These are phyloP conservation scores for Drosophila greeni DNA, from an alignment of 2,888 invertebrate species.

Conservation along the genomic window DNA sequence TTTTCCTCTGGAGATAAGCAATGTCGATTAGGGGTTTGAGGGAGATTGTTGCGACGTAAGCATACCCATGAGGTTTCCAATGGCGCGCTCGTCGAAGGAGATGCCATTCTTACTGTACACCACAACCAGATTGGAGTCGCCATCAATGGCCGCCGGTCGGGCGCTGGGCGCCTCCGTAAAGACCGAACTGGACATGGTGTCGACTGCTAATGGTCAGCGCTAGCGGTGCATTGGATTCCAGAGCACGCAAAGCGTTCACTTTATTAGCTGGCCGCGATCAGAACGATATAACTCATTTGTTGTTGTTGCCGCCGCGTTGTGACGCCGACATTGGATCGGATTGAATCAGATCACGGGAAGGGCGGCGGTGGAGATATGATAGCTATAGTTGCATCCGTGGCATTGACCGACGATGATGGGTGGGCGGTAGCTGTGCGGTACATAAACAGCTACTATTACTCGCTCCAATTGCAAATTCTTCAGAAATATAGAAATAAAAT, in stretches of 20 bases:
- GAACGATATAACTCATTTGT: slow-evolving; percentile 43
- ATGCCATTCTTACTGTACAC: slow-evolving; percentile 93
- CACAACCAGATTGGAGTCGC: slow-evolving; percentile 82
- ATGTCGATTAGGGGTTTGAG: not conserved
- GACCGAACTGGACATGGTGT: slow-evolving; percentile 77
- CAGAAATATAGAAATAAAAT: slow-evolving; percentile 58
- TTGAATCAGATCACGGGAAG: slow-evolving; percentile 15
- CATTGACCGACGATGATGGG: slow-evolving; percentile 1
- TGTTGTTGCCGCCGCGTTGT: slow-evolving; percentile 63
- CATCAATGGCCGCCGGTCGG: slow-evolving; percentile 51
- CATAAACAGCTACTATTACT: slow-evolving; percentile 13
- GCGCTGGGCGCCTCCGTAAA: slow-evolving; percentile 72
- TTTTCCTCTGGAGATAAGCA: slow-evolving; percentile 76
- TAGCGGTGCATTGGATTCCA: slow-evolving; percentile 11
- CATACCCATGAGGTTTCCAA: slow-evolving; percentile 89
- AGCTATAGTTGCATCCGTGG: slow-evolving; percentile 29
- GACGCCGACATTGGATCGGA: slow-evolving; percentile 58
- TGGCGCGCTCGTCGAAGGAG: slow-evolving; percentile 88
- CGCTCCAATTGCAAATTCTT: slow-evolving; percentile 44
- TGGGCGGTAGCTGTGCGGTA: slow-evolving; percentile 7
- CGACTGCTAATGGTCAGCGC: slow-evolving; percentile 20
- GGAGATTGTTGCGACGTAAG: too few species aligned
- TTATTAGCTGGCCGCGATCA: slow-evolving; percentile 33
- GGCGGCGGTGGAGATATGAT: slow-evolving; percentile 8
- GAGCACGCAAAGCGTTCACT: slow-evolving; percentile 16